Conservation (phyloP, 2,113 vertebrate genomes). For the Zosterops pallidus region DNA sequence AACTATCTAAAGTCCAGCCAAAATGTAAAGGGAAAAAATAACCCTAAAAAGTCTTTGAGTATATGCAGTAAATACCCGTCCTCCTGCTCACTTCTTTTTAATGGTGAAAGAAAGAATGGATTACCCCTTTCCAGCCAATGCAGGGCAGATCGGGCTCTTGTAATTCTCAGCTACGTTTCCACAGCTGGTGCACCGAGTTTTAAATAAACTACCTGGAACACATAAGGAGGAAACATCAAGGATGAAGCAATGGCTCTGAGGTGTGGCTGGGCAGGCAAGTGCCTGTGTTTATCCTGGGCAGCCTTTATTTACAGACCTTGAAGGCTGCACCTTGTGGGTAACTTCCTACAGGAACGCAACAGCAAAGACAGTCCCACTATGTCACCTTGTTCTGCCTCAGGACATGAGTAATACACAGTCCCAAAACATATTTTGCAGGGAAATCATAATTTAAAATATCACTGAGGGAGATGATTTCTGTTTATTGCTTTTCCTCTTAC, state of each 20-base stretch:
- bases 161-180: conserved; percentile 83
- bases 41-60: neutral
- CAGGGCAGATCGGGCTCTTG: conserved; percentile 87
- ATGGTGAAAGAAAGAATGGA: neutral
- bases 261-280: neutral
- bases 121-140: conserved; percentile 90
- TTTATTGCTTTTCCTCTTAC: neutral
- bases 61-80: neutral
- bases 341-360: accelerated
- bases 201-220: conserved; percentile 89
- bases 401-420: neutral
- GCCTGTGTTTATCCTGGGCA: accelerated
- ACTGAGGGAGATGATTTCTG: neutral
- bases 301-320: neutral
- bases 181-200: conserved; percentile 92
- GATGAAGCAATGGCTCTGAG: neutral
- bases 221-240: neutral
- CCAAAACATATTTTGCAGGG: neutral
- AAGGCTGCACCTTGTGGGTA: neutral
- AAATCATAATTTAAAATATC: neutral
- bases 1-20: neutral
- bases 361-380: neutral
- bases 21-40: too few species aligned
- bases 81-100: neutral
- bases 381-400: neutral